Percentiles rank a stretch among this genome's conserved stretches.
Conservation (phyloP, 2,888 invertebrate species). For the Pristionchus entomophagus region DNA sequence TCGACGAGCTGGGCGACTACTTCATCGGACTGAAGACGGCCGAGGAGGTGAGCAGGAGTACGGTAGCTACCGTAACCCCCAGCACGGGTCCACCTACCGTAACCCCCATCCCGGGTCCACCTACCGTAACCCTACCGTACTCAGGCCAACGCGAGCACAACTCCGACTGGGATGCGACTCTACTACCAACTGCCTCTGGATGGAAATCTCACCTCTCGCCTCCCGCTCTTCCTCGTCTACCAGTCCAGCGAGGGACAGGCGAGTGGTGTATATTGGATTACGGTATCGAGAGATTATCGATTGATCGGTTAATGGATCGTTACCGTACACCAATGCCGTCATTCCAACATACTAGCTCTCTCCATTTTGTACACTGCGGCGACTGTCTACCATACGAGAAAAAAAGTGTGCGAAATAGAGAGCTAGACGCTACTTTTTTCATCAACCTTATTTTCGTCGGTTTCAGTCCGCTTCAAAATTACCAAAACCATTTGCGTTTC, state of each 20-base stretch:
- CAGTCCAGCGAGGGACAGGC: background rate
- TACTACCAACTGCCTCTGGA: conserved; percentile 39
- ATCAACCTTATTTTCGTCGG: too few relatives aligned
- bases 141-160: background rate
- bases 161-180: background rate
- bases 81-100: background rate
- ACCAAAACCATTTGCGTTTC: background rate
- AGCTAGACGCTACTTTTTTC: too few relatives aligned
- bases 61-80: background rate
- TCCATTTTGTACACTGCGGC: too few relatives aligned
- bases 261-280: background rate
- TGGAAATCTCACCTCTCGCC: background rate
- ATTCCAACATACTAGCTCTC: too few relatives aligned
- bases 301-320: too few relatives aligned
- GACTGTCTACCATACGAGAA: too few relatives aligned
- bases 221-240: conserved; percentile 39
- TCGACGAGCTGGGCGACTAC: conserved; percentile 8
- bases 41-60: background rate
- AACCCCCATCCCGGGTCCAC: too few relatives aligned
- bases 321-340: too few relatives aligned
- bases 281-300: background rate
- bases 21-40: conserved; percentile 38
- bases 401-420: background rate
- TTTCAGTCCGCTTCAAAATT: too few relatives aligned
- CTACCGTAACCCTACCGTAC: background rate